Evolutionary conservation across 2,888 invertebrate genomes (phyloP).

Genomic region (Polymixis lichenea): DNA sequence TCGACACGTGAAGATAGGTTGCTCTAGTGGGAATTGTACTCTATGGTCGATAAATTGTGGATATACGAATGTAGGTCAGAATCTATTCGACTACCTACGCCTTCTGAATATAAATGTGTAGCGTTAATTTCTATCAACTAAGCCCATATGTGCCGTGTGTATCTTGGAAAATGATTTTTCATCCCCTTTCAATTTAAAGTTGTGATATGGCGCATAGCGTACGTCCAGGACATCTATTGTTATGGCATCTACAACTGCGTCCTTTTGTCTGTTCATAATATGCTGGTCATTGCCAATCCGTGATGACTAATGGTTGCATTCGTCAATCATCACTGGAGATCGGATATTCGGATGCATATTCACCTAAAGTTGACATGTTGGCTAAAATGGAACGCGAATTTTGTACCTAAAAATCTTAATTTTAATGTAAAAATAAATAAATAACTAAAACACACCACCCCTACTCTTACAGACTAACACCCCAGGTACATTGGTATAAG

Average conservation of each 20-base stretch:
- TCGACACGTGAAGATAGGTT: conserved; percentile 48
- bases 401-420: too few relatives aligned
- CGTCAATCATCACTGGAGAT: too few relatives aligned
- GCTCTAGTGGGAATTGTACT: conserved; percentile 27
- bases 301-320: too few relatives aligned
- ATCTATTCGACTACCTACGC: conserved; percentile 31
- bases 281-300: not conserved
- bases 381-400: too few relatives aligned
- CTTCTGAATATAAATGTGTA: conserved; percentile 40
- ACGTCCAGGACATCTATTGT: not conserved
- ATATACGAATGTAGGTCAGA: conserved; percentile 42
- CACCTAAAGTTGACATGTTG: too few relatives aligned
- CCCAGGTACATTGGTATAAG: too few relatives aligned
- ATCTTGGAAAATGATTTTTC: not conserved
- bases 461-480: too few relatives aligned
- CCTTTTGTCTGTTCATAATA: not conserved
- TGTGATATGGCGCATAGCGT: not conserved
- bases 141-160: not conserved
- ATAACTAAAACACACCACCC: too few relatives aligned
- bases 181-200: not conserved
- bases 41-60: conserved; percentile 39
- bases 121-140: conserved; percentile 29
- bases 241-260: not conserved
- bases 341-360: too few relatives aligned
- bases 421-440: too few relatives aligned